Base-by-base conservation (phyloP, 2,113 vertebrate species). In the Ammodytes dubius region DNA sequence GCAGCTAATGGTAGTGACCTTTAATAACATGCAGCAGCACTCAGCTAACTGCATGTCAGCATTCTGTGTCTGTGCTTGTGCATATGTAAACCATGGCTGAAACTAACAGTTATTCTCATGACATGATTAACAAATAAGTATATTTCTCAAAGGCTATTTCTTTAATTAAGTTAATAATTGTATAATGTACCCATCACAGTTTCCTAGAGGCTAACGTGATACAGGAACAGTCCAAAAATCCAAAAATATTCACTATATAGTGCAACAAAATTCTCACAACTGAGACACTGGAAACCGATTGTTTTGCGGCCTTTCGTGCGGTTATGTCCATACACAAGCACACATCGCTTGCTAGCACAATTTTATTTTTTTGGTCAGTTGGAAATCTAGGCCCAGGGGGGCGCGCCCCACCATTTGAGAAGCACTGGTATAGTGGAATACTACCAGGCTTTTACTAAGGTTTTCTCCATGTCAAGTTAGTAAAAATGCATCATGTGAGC, bases 1-100 rank as follows among this genome's bases (percentile, higher is more conserved):
- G 49, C 72, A 67, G 42, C 56, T 56, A 79, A n/a, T 12, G 52
- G 13, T 63, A 40, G 72, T 74, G 61, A 79, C 70, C 72, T 69
- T 79, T 82, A 69, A 56, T 75, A 9, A 17, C 61, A 58, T 1
- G 39, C 27, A 45, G 57, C 46, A 72, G 39, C 37, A 39, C 76
- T 66, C 47, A 13, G 37, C 56, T 63, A 0, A 46, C 39, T 40
- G 50, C 73, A 79, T 63, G 42, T 77, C n/a, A 15, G 58, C 17
- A 4, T 39, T n/a, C 19, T 14, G 15, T 37, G 13, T 45, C 40
- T 65, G 13, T 57, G n/a, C 5, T 40, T n/a, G 46, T 39, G 0
- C 19, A 52, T 40, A 57, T 49, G 14, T 69, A 10, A 27, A 46
- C 7, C 2, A 27, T 15, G 2, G 15, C 43, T 67, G 50, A 17